phyloP scores from a whole-genome alignment of 2,113 vertebrate species.

The Pogona vitticeps region DNA sequence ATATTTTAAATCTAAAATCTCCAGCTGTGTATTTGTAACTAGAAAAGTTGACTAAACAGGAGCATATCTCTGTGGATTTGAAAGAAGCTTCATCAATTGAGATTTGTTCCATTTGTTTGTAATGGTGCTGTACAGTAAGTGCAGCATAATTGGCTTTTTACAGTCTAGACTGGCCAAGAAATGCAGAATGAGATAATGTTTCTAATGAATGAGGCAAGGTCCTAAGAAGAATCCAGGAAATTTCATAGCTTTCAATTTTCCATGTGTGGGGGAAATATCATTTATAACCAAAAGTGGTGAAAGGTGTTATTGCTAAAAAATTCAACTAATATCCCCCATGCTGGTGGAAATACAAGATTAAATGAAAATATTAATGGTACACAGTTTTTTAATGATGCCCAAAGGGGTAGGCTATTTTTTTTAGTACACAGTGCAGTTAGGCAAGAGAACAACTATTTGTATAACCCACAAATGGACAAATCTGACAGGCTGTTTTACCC shows the following conservation, averaged over 20 bases:
- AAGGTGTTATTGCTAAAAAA: neutral
- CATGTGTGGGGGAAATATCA: neutral
- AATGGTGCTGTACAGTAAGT: neutral
- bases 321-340: too few species aligned
- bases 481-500: too few species aligned
- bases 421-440: too few species aligned
- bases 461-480: too few species aligned
- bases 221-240: neutral
- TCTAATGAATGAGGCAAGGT: neutral
- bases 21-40: neutral
- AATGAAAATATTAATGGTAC: too few species aligned
- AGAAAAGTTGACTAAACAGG: conserved; percentile 36
- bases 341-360: too few species aligned
- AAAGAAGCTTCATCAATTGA: conserved; percentile 12
- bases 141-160: neutral
- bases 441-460: too few species aligned
- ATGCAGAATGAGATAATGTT: conserved; percentile 10
- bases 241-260: neutral
- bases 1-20: conserved; percentile 30
- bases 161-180: conserved; percentile 4
- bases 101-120: conserved; percentile 16
- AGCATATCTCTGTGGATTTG: conserved; percentile 16
- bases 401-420: too few species aligned
- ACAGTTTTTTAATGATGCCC: too few species aligned
- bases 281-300: too few species aligned